Conservation (phyloP, 2,888 invertebrate species). For the Esperia sulphurella region DNA sequence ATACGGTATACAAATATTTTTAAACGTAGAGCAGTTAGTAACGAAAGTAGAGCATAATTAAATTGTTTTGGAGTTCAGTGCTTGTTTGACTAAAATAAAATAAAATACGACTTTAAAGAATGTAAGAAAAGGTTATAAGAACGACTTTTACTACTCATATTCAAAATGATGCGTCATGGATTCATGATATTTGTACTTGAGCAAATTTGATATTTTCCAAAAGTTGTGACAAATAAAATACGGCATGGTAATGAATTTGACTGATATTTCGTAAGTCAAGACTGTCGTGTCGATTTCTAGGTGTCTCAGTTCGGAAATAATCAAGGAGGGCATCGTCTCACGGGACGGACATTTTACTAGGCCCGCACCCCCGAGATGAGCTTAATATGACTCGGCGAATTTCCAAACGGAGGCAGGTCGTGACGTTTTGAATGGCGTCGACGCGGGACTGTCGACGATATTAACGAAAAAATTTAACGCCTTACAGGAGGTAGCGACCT, state of each 20-base stretch:
- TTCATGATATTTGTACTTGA: no score
- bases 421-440: conserved; percentile 18
- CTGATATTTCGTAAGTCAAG: conserved; percentile 21
- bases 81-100: no score
- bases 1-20: conserved; percentile 14
- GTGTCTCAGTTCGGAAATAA: conserved; percentile 37
- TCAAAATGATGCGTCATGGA: no score
- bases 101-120: no score
- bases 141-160: no score
- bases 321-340: conserved; percentile 51
- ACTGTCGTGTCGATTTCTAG: conserved; percentile 17
- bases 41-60: no score
- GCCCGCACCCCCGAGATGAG: conserved; percentile 58
- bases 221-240: no score
- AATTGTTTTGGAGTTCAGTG: no score
- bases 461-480: not conserved
- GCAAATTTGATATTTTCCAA: no score
- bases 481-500: not conserved
- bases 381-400: conserved; percentile 67
- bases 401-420: conserved; percentile 21
- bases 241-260: no score
- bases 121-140: no score
- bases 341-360: conserved; percentile 47
- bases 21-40: no score
- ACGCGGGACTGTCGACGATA: conserved; percentile 1